phyloP scores from a whole-genome alignment of 2,797 vertebrate species.

The Mallotus villosus region DNA sequence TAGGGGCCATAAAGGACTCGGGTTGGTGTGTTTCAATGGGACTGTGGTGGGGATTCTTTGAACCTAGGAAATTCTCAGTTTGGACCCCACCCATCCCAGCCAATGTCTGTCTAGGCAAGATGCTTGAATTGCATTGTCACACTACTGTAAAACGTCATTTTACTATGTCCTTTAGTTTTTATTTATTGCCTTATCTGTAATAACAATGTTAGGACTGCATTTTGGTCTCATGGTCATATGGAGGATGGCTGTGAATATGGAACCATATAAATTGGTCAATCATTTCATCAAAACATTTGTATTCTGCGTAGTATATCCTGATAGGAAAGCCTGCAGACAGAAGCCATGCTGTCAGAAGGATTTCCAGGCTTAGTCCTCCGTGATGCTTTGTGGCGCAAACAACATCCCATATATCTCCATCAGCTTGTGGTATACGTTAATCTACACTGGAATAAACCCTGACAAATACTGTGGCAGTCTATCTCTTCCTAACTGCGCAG shows the following conservation, averaged over 20 bases:
- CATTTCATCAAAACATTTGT: too few species aligned
- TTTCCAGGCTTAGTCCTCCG: constrained; percentile 47
- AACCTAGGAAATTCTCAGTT: constrained; percentile 42
- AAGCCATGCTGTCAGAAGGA: constrained; percentile 50
- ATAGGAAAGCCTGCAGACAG: constrained; percentile 38
- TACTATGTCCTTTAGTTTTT: background rate
- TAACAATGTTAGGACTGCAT: too few species aligned
- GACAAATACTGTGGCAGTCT: constrained; percentile 41
- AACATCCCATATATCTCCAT: constrained; percentile 43
- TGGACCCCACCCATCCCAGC: constrained; percentile 24
- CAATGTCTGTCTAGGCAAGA: constrained; percentile 6
- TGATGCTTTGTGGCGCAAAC: constrained; percentile 50
- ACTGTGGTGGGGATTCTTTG: constrained; percentile 31
- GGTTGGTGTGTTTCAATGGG: constrained; percentile 50
- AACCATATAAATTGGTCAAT: too few species aligned
- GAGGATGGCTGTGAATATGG: too few species aligned
- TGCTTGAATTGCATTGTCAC: constrained; percentile 14
- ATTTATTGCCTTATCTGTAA: background rate
- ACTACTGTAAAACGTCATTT: background rate
- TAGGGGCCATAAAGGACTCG: constrained; percentile 68
- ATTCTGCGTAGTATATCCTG: background rate
- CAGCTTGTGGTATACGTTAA: constrained; percentile 58
- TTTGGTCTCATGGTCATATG: too few species aligned
- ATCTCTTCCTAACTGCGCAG: constrained; percentile 58
- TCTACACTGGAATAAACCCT: constrained; percentile 66